These are phyloP conservation scores for Oceanites oceanicus DNA, from an alignment of 2,113 vertebrate genomes.

Conservation along the genomic window DNA sequence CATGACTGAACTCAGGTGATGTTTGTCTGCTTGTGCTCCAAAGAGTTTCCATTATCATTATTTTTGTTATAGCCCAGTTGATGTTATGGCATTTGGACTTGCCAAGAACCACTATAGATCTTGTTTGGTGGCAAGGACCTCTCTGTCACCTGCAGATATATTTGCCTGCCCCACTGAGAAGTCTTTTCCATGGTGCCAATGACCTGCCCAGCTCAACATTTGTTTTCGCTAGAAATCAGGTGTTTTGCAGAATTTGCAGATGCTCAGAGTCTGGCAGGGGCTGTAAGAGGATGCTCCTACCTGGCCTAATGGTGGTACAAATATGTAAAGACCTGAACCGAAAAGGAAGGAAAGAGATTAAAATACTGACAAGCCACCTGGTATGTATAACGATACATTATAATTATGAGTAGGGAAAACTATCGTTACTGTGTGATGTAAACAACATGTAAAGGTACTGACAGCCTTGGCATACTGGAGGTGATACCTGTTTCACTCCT, in stretches of 20 bases:
- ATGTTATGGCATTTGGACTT: not conserved
- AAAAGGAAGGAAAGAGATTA: not conserved
- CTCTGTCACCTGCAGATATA: not conserved
- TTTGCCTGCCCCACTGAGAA: not conserved
- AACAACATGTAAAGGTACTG: not conserved
- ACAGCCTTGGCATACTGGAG: not conserved
- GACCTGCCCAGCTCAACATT: not conserved
- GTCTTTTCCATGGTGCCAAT: not conserved
- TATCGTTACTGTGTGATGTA: rapidly evolving
- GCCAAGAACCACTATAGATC: not conserved
- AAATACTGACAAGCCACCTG: not conserved
- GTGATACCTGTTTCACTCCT: not conserved
- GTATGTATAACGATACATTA: not conserved
- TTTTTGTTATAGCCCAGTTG: not conserved
- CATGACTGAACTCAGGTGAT: not conserved
- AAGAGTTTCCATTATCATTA: not conserved
- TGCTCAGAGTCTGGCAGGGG: not conserved
- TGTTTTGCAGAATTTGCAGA: not conserved
- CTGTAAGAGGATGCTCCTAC: not conserved
- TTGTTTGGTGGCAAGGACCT: not conserved
- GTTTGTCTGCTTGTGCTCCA: not conserved
- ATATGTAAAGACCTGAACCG: not conserved
- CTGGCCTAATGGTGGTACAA: not conserved
- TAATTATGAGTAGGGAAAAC: not conserved
- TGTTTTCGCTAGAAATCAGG: not conserved